A percentile compares a stretch with the other conserved stretches of the same genome.
Evolutionary conservation across 2,797 vertebrate species (phyloP).

Genomic region (Acipenser oxyrinchus): DNA sequence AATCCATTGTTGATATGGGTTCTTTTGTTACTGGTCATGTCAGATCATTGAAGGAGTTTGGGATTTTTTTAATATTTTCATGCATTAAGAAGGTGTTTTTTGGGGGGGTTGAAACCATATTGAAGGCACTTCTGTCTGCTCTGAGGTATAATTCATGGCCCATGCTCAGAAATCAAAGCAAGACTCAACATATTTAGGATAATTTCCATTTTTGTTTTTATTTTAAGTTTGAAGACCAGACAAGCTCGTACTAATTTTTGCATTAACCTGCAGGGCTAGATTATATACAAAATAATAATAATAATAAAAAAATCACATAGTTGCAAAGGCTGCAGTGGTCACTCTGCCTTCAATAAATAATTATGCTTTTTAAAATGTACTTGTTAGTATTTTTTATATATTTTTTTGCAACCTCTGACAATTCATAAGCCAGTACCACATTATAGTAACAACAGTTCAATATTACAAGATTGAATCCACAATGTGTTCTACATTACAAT

Average conservation of each 20-base stretch:
- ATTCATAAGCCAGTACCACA: conserved; percentile 45
- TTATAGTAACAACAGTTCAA: conserved; percentile 2
- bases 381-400: conserved; percentile 12
- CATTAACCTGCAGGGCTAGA: conserved; percentile 62
- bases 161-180: background rate
- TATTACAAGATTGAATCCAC: conserved; percentile 3
- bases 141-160: background rate
- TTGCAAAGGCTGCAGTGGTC: conserved; percentile 61
- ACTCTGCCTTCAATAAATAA: conserved; percentile 37
- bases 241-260: conserved; percentile 65
- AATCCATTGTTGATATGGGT: too few species aligned
- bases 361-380: conserved; percentile 16
- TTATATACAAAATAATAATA: conserved; percentile 55
- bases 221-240: conserved; percentile 72
- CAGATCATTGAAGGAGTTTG: too few species aligned
- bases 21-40: too few species aligned
- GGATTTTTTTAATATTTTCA: too few species aligned
- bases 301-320: conserved; percentile 50
- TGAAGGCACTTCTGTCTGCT: too few species aligned
- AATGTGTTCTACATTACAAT: conserved; percentile 1
- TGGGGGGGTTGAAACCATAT: too few species aligned
- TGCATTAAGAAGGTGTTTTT: too few species aligned
- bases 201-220: conserved; percentile 43
- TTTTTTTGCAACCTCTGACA: conserved; percentile 48
- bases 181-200: background rate